A percentile compares a stretch with the other conserved stretches of the same genome.
These are phyloP conservation scores for Zoanthus sociatus DNA, from an alignment of 92 coral and sea anemone species.

Conservation along the genomic window DNA sequence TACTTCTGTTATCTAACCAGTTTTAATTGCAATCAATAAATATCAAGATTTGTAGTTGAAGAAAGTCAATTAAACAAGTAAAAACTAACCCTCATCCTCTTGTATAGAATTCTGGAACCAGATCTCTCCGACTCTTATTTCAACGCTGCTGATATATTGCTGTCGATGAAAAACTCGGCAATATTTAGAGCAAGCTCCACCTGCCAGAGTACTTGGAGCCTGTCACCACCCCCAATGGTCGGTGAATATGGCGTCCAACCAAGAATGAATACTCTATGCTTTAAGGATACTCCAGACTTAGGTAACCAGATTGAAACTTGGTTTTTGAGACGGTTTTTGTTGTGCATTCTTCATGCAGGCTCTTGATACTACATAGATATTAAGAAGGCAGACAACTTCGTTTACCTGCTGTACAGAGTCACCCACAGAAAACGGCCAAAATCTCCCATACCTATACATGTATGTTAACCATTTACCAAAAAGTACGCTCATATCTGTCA, in stretches of 20 bases:
- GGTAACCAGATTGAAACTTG: not conserved
- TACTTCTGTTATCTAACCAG: too few relatives aligned
- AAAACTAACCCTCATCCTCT: not conserved
- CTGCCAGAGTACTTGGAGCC: conserved; percentile 29
- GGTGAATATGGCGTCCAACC: not conserved
- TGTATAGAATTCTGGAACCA: conserved; percentile 2
- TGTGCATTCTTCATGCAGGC: too few relatives aligned
- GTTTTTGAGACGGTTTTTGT: too few relatives aligned
- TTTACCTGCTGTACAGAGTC: too few relatives aligned
- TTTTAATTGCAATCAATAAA: too few relatives aligned
- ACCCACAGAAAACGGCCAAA: too few relatives aligned
- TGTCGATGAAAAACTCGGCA: conserved; percentile 34
- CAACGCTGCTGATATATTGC: conserved; percentile 29
- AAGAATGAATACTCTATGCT: not conserved
- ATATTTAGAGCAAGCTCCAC: conserved; percentile 14
- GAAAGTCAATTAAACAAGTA: not conserved
- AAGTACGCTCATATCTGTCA: too few relatives aligned
- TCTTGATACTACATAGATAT: too few relatives aligned
- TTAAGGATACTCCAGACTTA: conserved; percentile 1
- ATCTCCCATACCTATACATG: too few relatives aligned
- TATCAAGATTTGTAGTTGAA: too few relatives aligned
- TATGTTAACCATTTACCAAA: too few relatives aligned
- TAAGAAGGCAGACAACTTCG: too few relatives aligned
- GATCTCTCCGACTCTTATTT: conserved; percentile 20
- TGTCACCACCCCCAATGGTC: conserved; percentile 17